Conservation (phyloP, 2,797 vertebrate species). For the Dicrostonyx torquatus region DNA sequence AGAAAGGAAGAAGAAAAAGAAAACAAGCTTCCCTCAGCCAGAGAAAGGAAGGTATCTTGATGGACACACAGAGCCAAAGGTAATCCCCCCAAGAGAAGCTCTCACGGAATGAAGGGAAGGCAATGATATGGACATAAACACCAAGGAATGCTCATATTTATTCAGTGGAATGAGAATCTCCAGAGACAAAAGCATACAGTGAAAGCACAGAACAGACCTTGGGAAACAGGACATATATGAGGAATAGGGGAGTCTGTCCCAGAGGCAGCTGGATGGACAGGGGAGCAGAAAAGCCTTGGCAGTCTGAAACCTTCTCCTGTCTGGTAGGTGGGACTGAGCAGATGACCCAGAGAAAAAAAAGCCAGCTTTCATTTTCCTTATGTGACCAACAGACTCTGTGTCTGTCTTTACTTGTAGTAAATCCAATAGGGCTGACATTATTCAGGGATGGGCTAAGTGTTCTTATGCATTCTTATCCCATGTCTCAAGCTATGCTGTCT, state of each 20-base stretch:
- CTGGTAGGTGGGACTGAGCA: not conserved
- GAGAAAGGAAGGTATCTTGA: not conserved
- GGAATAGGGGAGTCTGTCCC: not conserved
- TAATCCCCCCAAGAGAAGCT: not conserved
- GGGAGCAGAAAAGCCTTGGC: too few species aligned
- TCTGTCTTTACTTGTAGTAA: not conserved
- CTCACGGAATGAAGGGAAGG: not conserved
- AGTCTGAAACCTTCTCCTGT: not conserved
- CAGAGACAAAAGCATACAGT: not conserved
- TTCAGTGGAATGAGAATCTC: conserved; percentile 37
- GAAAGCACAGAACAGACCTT: not conserved
- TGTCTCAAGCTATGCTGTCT: not conserved
- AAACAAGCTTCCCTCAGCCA: not conserved
- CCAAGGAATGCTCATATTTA: not conserved
- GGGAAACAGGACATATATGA: not conserved
- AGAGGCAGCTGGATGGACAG: not conserved
- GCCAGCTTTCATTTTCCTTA: conserved; percentile 15
- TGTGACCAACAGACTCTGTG: conserved; percentile 41
- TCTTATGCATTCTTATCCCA: conserved; percentile 17
- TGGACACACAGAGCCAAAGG: not conserved
- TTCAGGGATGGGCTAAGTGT: not conserved
- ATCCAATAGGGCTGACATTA: conserved; percentile 29
- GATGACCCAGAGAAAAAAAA: not conserved
- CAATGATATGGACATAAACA: not conserved
- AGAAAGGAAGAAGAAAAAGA: not conserved